These are phyloP conservation scores for Ectemnius lituratus DNA, from an alignment of 2,888 invertebrate species.

Conservation along the genomic window DNA sequence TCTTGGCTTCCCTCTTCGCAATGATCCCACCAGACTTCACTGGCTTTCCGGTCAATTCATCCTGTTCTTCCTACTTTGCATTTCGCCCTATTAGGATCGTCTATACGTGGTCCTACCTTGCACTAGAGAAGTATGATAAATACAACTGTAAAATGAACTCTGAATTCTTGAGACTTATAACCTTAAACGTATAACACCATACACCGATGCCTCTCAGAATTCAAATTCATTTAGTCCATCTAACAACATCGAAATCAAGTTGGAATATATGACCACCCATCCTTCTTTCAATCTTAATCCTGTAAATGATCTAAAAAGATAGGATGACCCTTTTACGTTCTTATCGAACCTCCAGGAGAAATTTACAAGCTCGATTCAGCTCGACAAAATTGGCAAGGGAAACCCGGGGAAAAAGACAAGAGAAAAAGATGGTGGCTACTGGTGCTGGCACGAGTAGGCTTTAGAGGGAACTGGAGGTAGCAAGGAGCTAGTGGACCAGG, in stretches of 20 bases:
- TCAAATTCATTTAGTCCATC: too few relatives aligned
- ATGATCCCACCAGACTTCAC: slow-evolving; percentile 26
- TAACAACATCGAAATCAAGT: too few relatives aligned
- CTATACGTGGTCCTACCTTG: too few relatives aligned
- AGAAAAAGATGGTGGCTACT: slow-evolving; percentile 53
- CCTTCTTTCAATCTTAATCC: slow-evolving; percentile 39
- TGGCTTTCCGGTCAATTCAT: slow-evolving; percentile 29
- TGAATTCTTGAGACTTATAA: too few relatives aligned
- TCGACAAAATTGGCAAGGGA: slow-evolving; percentile 13
- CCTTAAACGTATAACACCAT: not conserved
- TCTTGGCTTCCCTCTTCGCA: slow-evolving; percentile 2
- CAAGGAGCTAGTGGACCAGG: slow-evolving; percentile 37
- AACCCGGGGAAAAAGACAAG: slow-evolving; percentile 14
- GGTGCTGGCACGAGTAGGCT: too few relatives aligned
- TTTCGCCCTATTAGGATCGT: too few relatives aligned
- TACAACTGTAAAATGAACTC: too few relatives aligned
- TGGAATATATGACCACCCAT: slow-evolving; percentile 6
- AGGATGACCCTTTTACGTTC: slow-evolving; percentile 69
- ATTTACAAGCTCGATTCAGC: slow-evolving; percentile 70
- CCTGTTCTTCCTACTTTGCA: not conserved
- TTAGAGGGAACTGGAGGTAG: slow-evolving; percentile 5
- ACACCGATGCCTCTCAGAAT: too few relatives aligned
- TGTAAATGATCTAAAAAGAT: slow-evolving; percentile 53
- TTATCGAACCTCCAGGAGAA: slow-evolving; percentile 69
- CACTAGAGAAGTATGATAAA: too few relatives aligned